Evolutionary conservation across 2,113 vertebrate genomes (phyloP).

Genomic region (Lepus europaeus): DNA sequence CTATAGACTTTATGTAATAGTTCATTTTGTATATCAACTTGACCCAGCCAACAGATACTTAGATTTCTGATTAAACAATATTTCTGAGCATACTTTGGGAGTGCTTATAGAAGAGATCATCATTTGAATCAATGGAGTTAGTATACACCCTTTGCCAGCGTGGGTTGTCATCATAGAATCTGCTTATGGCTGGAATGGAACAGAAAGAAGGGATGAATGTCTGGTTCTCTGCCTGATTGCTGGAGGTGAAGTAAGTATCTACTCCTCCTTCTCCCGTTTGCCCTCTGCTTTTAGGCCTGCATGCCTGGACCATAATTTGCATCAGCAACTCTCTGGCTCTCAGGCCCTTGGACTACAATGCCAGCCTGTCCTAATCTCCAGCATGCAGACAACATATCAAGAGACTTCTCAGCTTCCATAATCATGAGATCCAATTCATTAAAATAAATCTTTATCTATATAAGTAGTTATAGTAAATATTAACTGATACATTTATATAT

Average conservation of each 20-base stretch:
- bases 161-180: background rate
- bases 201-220: background rate
- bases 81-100: background rate
- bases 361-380: background rate
- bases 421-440: too few relatives aligned
- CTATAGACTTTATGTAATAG: background rate
- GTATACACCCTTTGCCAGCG: background rate
- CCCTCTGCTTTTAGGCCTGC: background rate
- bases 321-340: too few relatives aligned
- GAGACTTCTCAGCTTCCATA: background rate
- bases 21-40: background rate
- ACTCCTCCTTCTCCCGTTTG: too few relatives aligned
- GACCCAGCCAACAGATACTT: background rate
- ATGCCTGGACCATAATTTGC: background rate
- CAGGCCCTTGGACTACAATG: background rate
- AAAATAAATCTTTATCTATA: background rate
- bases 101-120: background rate
- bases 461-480: too few relatives aligned
- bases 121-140: background rate
- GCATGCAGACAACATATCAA: background rate
- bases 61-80: background rate
- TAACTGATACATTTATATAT: background rate
- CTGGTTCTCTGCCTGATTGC: background rate
- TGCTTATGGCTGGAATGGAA: background rate
- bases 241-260: background rate